These are phyloP conservation scores for Eupleurogrammus muticus DNA, from an alignment of 2,797 vertebrate genomes.

Conservation along the genomic window DNA sequence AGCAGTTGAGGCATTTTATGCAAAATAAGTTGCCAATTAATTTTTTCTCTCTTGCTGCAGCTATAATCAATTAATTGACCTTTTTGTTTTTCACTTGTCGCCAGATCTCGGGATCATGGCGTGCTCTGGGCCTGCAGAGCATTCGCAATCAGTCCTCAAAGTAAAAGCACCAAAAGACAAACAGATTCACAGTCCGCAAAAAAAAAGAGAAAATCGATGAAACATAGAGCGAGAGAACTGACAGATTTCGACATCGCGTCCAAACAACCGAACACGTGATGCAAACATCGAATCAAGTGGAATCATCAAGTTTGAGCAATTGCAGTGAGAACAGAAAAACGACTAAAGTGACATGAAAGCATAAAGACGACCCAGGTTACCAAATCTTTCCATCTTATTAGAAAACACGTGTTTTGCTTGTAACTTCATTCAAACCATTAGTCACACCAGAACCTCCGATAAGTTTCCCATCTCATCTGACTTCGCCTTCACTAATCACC, in stretches of 20 bases:
- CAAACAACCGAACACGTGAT: slow-evolving; percentile 37
- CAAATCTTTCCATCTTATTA: slow-evolving; percentile 32
- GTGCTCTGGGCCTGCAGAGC: not conserved
- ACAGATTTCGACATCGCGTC: slow-evolving; percentile 45
- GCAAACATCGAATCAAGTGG: slow-evolving; percentile 53
- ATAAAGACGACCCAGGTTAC: slow-evolving; percentile 28
- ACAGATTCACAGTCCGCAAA: slow-evolving; percentile 44
- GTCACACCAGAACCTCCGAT: slow-evolving; percentile 30
- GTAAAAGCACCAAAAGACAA: slow-evolving; percentile 43
- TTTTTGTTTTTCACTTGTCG: slow-evolving; percentile 4
- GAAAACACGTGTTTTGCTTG: slow-evolving; percentile 25
- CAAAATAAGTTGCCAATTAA: not conserved
- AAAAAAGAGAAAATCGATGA: slow-evolving; percentile 25
- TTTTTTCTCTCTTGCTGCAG: not conserved
- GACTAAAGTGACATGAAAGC: slow-evolving; percentile 64
- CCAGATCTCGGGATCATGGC: not conserved
- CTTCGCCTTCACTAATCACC: slow-evolving; percentile 2
- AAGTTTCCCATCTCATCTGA: slow-evolving; percentile 22
- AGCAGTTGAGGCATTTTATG: not conserved
- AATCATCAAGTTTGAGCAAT: slow-evolving; percentile 24
- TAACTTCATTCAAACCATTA: slow-evolving; percentile 32
- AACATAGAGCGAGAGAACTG: slow-evolving; percentile 13
- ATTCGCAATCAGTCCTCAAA: not conserved
- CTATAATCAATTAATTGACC: not conserved
- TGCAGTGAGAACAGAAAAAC: slow-evolving; percentile 57